Percentiles rank a stretch among this genome's conserved stretches.
Conservation (phyloP, 2,113 vertebrate species). For the Euleptes europaea region DNA sequence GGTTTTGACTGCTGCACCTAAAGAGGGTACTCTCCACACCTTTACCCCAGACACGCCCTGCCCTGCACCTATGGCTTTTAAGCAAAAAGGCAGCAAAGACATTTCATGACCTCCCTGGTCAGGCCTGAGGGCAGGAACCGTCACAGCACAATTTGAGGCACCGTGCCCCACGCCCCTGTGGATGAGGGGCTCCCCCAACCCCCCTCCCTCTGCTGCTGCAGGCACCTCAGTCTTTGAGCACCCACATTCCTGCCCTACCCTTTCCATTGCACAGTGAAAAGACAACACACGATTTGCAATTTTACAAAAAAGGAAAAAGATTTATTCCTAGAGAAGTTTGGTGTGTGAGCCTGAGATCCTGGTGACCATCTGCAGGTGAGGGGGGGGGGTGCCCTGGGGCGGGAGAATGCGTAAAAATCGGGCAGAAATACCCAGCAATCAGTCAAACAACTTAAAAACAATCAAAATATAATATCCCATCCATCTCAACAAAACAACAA, state of each 20-base stretch:
- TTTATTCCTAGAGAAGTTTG: slow-evolving; percentile 27
- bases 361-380: background rate
- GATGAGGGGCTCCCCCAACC: no score
- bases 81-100: no score
- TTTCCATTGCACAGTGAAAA: background rate
- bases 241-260: background rate
- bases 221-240: no score
- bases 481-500: slow-evolving; percentile 6
- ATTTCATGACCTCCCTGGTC: no score
- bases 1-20: no score
- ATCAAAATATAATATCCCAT: slow-evolving; percentile 37
- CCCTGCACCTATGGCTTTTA: no score
- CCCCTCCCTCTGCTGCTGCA: no score
- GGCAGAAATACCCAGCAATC: slow-evolving; percentile 16
- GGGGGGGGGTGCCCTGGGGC: background rate
- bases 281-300: background rate
- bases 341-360: slow-evolving; percentile 1
- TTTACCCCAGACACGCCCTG: no score
- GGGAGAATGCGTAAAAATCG: slow-evolving; percentile 1
- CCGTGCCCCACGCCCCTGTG: no score
- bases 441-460: slow-evolving; percentile 19
- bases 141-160: no score
- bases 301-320: slow-evolving; percentile 20
- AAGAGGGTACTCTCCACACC: no score
- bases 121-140: no score